Conservation (phyloP, 2,797 vertebrate species). For the Chaunax sp. region DNA sequence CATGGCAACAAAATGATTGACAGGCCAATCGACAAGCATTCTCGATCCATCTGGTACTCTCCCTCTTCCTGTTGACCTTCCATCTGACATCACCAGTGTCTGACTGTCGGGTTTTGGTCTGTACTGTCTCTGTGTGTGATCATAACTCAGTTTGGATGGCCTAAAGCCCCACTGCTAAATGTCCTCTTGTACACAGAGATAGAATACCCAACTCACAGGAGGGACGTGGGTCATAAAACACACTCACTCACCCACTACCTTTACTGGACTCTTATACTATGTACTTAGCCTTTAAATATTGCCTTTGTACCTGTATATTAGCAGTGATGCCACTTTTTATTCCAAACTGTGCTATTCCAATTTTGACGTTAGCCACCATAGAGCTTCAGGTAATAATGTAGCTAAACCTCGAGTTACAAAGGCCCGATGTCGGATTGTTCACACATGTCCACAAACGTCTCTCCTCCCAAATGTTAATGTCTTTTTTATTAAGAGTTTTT, state of each 20-base stretch:
- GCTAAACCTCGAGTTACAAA: no score
- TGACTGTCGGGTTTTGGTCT: conserved; percentile 43
- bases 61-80: conserved; percentile 68
- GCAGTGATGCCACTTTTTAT: background rate
- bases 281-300: conserved; percentile 15
- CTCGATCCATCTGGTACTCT: conserved; percentile 35
- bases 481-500: no score
- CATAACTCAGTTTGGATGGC: conserved; percentile 46
- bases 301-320: background rate
- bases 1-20: conserved; percentile 71
- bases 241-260: background rate
- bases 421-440: no score
- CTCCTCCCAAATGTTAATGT: no score
- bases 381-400: no score
- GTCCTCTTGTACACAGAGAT: conserved; percentile 35
- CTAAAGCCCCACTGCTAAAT: conserved; percentile 36
- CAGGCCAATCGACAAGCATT: conserved; percentile 58
- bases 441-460: no score
- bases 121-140: conserved; percentile 34
- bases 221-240: conserved; percentile 30
- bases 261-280: conserved; percentile 15
- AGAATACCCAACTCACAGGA: conserved; percentile 8
- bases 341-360: no score
- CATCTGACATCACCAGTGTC: conserved; percentile 50
- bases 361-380: no score